Conservation (phyloP, 2,888 invertebrate genomes). For the Octonoba sinensis region DNA sequence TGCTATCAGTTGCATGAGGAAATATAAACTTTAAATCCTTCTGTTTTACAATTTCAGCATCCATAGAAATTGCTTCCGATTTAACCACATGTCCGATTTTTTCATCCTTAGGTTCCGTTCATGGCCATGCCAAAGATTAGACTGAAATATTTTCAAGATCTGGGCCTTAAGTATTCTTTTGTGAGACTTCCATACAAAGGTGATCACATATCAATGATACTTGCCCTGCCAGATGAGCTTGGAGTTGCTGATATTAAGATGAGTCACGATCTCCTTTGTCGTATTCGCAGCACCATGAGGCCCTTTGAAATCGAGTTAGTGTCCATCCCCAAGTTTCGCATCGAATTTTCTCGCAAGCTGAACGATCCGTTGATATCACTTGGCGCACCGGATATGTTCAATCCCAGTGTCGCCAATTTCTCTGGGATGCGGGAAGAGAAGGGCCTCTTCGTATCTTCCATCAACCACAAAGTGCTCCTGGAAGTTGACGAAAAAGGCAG, state of each 20-base stretch:
- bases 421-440: not conserved
- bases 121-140: not conserved
- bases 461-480: conserved; percentile 1
- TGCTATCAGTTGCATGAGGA: too few species aligned
- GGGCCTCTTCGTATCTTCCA: not conserved
- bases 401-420: not conserved
- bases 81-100: too few species aligned
- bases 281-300: not conserved
- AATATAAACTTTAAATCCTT: too few species aligned
- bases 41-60: too few species aligned
- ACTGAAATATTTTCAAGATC: not conserved
- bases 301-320: not conserved
- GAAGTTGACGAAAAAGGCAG: conserved; percentile 8
- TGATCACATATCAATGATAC: conserved; percentile 16
- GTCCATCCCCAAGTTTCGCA: not conserved
- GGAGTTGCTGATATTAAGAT: not conserved
- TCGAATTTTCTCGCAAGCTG: conserved; percentile 2
- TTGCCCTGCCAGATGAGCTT: conserved; percentile 4
- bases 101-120: not conserved
- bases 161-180: not conserved
- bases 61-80: too few species aligned
- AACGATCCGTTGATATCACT: not conserved
- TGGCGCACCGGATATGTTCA: not conserved
- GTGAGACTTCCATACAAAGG: conserved; percentile 24
- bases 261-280: not conserved